Conservation (phyloP, 2,113 vertebrate genomes). For the Agapornis roseicollis region DNA sequence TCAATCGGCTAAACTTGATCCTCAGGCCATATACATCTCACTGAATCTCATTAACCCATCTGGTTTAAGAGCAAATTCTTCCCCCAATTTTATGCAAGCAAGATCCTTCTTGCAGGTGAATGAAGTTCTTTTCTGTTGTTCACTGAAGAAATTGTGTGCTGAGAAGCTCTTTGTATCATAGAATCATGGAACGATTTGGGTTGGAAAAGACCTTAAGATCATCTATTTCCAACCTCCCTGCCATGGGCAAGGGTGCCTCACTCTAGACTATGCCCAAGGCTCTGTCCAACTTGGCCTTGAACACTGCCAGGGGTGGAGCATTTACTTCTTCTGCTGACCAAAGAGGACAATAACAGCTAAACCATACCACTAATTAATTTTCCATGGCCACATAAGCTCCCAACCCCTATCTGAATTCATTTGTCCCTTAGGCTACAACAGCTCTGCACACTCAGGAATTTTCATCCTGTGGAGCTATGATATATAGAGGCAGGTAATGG, state of each 20-base stretch:
- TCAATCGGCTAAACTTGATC: background rate
- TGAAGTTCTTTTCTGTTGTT: background rate
- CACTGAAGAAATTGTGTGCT: background rate
- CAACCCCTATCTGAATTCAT: background rate
- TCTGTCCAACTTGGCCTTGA: background rate
- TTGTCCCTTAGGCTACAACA: background rate
- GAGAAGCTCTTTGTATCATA: background rate
- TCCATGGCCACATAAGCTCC: background rate
- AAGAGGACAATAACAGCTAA: background rate
- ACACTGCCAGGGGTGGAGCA: background rate
- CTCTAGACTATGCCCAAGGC: background rate
- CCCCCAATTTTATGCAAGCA: background rate
- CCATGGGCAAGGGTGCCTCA: background rate
- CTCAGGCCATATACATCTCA: rapidly evolving
- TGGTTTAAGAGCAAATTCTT: background rate
- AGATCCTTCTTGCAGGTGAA: background rate
- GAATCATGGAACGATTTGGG: background rate
- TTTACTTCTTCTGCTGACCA: background rate
- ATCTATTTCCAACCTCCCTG: background rate
- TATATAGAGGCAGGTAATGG: conserved; percentile 20
- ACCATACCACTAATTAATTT: conserved; percentile 33
- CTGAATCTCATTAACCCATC: background rate
- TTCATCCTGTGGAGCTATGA: background rate
- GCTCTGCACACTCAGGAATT: background rate
- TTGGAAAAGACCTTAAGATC: background rate